A percentile compares a stretch with the other conserved stretches of the same genome.
Conservation (phyloP, 2,888 invertebrate species). For the Scrobipalpa costella region DNA sequence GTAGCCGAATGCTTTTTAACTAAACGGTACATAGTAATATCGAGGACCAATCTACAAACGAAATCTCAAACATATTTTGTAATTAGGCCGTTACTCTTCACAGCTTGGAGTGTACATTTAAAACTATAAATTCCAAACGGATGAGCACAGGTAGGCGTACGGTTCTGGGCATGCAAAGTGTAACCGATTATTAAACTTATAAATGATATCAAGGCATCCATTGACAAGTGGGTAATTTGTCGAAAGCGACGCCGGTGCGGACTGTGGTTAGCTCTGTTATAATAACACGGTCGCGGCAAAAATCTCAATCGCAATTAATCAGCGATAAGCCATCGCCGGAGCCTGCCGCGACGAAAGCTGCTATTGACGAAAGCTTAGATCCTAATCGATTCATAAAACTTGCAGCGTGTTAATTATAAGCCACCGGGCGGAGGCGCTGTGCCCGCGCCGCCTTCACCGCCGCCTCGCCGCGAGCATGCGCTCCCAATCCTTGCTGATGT, state of each 20-base stretch:
- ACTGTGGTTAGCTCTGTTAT: constrained; percentile 64
- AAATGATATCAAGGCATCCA: constrained; percentile 60
- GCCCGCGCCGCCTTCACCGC: constrained; percentile 47
- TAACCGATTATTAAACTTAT: constrained; percentile 48
- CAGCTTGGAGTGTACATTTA: not conserved
- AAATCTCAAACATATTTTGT: constrained; percentile 8
- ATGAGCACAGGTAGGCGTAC: constrained; percentile 11
- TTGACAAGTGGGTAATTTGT: constrained; percentile 70
- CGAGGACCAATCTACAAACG: constrained; percentile 16
- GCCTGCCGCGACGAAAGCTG: constrained; percentile 71
- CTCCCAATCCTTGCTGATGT: constrained; percentile 57
- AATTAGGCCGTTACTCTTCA: not conserved
- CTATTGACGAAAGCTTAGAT: constrained; percentile 81
- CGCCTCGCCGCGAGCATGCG: constrained; percentile 58
- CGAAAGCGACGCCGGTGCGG: constrained; percentile 55
- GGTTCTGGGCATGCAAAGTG: constrained; percentile 24
- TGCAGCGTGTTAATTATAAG: constrained; percentile 81
- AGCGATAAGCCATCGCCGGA: constrained; percentile 71
- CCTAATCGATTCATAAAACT: constrained; percentile 80
- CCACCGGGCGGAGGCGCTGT: constrained; percentile 71
- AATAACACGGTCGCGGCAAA: constrained; percentile 73
- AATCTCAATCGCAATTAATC: constrained; percentile 79
- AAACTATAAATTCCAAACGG: not conserved
- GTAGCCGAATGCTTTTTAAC: constrained; percentile 28
- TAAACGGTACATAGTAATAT: constrained; percentile 21